A percentile compares a stretch with the other conserved stretches of the same genome.
Conservation (phyloP, 2,797 vertebrate genomes). For the Ataeniobius toweri region DNA sequence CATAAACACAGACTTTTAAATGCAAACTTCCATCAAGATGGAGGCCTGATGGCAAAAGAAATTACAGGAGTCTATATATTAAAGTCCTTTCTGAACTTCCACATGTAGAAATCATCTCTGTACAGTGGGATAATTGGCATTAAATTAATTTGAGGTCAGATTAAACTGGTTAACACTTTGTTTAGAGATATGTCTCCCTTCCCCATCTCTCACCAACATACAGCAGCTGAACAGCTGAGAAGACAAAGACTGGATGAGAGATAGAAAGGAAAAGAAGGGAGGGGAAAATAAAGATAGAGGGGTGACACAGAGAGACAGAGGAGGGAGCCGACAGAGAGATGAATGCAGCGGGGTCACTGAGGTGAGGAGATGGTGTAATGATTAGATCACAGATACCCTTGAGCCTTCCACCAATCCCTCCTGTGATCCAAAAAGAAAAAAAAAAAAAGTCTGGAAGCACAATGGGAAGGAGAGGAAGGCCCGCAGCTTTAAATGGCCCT, state of each 20-base stretch:
- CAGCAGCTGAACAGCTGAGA: slow-evolving; percentile 31
- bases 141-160: slow-evolving; percentile 24
- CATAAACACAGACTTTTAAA: slow-evolving; percentile 1
- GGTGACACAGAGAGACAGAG: slow-evolving; percentile 57
- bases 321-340: slow-evolving; percentile 66
- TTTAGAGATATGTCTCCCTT: slow-evolving; percentile 13
- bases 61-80: background rate
- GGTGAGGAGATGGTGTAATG: slow-evolving; percentile 78
- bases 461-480: slow-evolving; percentile 37
- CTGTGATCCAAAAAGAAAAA: slow-evolving; percentile 26
- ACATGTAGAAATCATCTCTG: background rate
- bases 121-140: background rate
- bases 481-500: slow-evolving; percentile 59
- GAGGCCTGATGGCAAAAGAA: background rate
- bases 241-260: slow-evolving; percentile 63
- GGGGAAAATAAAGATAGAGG: slow-evolving; percentile 40
- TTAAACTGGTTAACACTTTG: slow-evolving; percentile 26
- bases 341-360: slow-evolving; percentile 68
- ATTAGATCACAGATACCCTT: slow-evolving; percentile 80
- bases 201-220: slow-evolving; percentile 21
- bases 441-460: slow-evolving; percentile 31
- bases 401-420: slow-evolving; percentile 61
- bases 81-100: background rate
- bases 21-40: background rate
- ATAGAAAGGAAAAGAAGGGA: slow-evolving; percentile 54